Percentiles rank a stretch among this genome's conserved stretches.
phyloP scores from a whole-genome alignment of 2,797 vertebrate species.

The Pangasius mekongensis region DNA sequence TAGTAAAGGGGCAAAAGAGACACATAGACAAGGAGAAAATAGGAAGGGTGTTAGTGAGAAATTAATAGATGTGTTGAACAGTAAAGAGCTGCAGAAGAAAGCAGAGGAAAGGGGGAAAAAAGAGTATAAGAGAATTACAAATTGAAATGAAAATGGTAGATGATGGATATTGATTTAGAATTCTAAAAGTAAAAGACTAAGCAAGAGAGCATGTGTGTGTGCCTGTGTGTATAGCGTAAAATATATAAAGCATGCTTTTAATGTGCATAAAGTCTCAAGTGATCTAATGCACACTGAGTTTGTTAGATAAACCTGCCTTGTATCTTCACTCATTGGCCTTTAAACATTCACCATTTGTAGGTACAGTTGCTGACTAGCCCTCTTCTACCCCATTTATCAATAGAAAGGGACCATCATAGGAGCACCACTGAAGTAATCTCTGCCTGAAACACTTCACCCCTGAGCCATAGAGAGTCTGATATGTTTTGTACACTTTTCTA shows the following conservation, averaged over 20 bases:
- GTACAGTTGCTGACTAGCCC: background rate
- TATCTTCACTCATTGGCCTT: background rate
- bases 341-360: background rate
- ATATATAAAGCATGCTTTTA: background rate
- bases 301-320: background rate
- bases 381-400: background rate
- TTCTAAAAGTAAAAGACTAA: background rate
- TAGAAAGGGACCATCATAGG: background rate
- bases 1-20: background rate
- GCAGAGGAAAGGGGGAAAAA: background rate
- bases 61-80: background rate
- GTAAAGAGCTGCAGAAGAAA: conserved; percentile 1
- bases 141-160: background rate
- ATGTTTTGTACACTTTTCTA: background rate
- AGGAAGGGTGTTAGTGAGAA: conserved; percentile 7
- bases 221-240: background rate
- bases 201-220: background rate
- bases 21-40: background rate
- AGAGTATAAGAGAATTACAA: background rate
- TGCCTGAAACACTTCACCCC: background rate
- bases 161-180: background rate
- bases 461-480: background rate
- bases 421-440: background rate
- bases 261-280: background rate
- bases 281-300: background rate